Percentiles rank a stretch among this genome's conserved stretches.
Conservation (phyloP, 2,113 vertebrate species). For the Microcebus jonahi region DNA sequence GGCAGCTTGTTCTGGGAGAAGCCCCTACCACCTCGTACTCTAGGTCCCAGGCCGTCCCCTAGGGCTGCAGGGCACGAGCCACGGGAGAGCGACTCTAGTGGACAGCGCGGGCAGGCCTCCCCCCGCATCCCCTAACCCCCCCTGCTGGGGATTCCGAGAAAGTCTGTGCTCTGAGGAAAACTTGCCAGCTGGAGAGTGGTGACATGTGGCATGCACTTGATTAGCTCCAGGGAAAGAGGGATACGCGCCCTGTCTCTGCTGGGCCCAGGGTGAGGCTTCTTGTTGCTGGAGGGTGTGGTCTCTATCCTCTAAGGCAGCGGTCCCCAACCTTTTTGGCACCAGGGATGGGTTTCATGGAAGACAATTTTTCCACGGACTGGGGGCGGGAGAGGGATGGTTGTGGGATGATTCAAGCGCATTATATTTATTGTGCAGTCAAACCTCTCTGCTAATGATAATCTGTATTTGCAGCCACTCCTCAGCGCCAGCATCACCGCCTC, state of each 20-base stretch:
- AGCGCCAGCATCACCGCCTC: too few species aligned
- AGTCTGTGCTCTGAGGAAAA: slow-evolving; percentile 41
- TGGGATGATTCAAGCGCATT: too few species aligned
- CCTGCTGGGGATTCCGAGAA: slow-evolving; percentile 55
- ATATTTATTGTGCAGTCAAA: too few species aligned
- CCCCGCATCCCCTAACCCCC: not conserved
- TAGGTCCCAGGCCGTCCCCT: not conserved
- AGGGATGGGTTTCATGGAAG: too few species aligned
- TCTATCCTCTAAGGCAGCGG: not conserved
- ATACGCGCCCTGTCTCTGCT: not conserved
- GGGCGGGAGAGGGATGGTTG: too few species aligned
- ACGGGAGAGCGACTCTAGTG: not conserved
- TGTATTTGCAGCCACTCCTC: too few species aligned
- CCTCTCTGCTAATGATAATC: too few species aligned
- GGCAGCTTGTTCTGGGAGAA: slow-evolving; percentile 10
- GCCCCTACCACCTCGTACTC: not conserved
- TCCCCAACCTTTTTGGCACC: too few species aligned
- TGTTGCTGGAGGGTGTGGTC: not conserved
- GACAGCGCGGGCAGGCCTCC: not conserved
- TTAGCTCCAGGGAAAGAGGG: slow-evolving; percentile 25
- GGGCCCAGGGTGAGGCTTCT: not conserved
- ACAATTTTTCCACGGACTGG: too few species aligned
- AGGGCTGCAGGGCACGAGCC: not conserved
- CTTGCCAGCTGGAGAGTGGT: slow-evolving; percentile 43
- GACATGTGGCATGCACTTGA: slow-evolving; percentile 63